phyloP scores from a whole-genome alignment of 1,140 invertebrate species.

The Cyclina sinensis region DNA sequence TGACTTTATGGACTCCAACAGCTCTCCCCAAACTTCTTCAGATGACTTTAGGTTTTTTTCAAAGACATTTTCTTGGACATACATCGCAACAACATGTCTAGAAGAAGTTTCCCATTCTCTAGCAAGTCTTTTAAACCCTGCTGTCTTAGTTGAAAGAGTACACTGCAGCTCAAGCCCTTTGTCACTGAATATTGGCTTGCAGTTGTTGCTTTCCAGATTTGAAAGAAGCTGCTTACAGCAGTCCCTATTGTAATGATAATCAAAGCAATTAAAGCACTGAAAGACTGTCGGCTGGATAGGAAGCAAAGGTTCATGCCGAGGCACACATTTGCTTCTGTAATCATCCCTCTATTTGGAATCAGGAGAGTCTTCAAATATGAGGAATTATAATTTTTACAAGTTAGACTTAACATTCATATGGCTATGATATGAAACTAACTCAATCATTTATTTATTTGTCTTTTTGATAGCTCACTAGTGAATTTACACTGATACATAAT shows the following conservation, averaged over 20 bases:
- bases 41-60: neutral
- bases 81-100: neutral
- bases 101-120: neutral
- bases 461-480: too few relatives aligned
- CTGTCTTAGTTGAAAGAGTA: neutral
- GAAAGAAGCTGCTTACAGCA: neutral
- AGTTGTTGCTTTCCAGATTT: neutral
- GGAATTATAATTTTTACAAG: too few relatives aligned
- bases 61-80: neutral
- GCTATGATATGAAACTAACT: too few relatives aligned
- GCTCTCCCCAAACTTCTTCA: constrained; percentile 14
- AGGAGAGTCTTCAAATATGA: too few relatives aligned
- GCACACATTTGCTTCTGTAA: too few relatives aligned
- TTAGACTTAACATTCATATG: too few relatives aligned
- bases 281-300: too few relatives aligned
- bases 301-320: too few relatives aligned
- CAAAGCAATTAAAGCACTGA: too few relatives aligned
- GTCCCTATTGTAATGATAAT: neutral
- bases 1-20: neutral
- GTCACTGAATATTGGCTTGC: neutral
- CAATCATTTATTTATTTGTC: too few relatives aligned
- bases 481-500: too few relatives aligned
- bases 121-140: neutral
- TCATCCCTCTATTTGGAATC: too few relatives aligned
- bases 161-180: neutral